phyloP scores from a whole-genome alignment of 2,113 vertebrate genomes.

The Scortum barcoo region DNA sequence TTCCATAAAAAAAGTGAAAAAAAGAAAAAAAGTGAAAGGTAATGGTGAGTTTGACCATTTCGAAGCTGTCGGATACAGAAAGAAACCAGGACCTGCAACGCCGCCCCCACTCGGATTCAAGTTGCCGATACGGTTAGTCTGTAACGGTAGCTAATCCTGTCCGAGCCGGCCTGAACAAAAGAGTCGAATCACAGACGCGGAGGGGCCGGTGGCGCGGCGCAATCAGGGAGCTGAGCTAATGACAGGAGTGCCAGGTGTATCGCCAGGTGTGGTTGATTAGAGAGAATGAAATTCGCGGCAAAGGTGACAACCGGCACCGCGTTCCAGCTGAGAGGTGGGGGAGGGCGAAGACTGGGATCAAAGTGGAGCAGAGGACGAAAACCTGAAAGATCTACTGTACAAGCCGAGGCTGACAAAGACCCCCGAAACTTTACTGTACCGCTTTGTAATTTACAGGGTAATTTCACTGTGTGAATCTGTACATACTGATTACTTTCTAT shows the following conservation, averaged over 20 bases:
- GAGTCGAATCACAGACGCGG: slow-evolving; percentile 43
- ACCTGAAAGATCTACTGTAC: slow-evolving; percentile 35
- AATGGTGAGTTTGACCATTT: slow-evolving; percentile 29
- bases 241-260: slow-evolving; percentile 78
- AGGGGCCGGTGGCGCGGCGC: slow-evolving; percentile 44
- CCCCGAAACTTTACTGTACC: slow-evolving; percentile 13
- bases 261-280: slow-evolving; percentile 83
- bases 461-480: too few relatives aligned
- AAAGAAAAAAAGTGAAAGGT: slow-evolving; percentile 26
- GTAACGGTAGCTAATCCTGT: not conserved
- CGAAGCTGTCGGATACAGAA: slow-evolving; percentile 2
- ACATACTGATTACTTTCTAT: too few relatives aligned
- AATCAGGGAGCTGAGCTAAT: slow-evolving; percentile 77
- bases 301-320: slow-evolving; percentile 70
- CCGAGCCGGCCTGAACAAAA: slow-evolving; percentile 56
- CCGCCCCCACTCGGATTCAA: slow-evolving; percentile 14
- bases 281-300: slow-evolving; percentile 66
- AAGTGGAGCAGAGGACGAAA: slow-evolving; percentile 57
- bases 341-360: slow-evolving; percentile 49
- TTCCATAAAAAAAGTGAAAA: slow-evolving; percentile 25
- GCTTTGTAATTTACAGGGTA: too few relatives aligned
- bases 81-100: not conserved
- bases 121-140: slow-evolving; percentile 12
- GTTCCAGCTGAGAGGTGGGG: slow-evolving; percentile 65
- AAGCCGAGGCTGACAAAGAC: slow-evolving; percentile 20